Percentiles rank a stretch among this genome's conserved stretches.
phyloP scores from a whole-genome alignment of 1,140 invertebrate species.

The Meloidogyne hapla region DNA sequence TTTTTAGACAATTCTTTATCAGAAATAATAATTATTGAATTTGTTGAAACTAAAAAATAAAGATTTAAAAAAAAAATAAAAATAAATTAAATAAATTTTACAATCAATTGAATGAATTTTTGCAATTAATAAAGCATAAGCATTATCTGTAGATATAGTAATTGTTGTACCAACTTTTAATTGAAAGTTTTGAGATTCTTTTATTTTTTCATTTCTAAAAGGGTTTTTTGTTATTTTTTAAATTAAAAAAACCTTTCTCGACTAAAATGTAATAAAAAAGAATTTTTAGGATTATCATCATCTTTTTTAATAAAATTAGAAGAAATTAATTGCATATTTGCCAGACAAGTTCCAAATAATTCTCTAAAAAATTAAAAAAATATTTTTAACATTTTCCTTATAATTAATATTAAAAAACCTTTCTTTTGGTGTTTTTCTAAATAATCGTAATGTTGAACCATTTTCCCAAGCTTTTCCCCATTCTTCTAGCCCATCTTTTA shows the following conservation, averaged over 20 bases:
- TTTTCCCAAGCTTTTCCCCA: conserved; percentile 21
- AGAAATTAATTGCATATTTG: conserved; percentile 25
- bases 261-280: background rate
- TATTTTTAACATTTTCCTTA: background rate
- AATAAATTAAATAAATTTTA: background rate
- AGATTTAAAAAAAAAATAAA: background rate
- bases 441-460: conserved; percentile 13
- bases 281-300: background rate
- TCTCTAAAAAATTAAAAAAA: conserved; percentile 32
- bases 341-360: conserved; percentile 25
- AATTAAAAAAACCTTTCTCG: background rate
- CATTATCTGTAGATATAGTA: conserved; percentile 18
- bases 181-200: background rate
- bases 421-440: conserved; percentile 11
- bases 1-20: conserved; percentile 14
- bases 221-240: no score
- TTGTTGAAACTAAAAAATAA: background rate
- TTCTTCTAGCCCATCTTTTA: conserved; percentile 11
- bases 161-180: conserved; percentile 12
- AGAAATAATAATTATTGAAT: conserved; percentile 1
- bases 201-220: background rate
- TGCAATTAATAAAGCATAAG: conserved; percentile 16
- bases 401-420: conserved; percentile 18
- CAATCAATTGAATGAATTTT: conserved; percentile 15
- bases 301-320: background rate